Conservation (phyloP, 2,888 invertebrate genomes). For the Graphium colonna region DNA sequence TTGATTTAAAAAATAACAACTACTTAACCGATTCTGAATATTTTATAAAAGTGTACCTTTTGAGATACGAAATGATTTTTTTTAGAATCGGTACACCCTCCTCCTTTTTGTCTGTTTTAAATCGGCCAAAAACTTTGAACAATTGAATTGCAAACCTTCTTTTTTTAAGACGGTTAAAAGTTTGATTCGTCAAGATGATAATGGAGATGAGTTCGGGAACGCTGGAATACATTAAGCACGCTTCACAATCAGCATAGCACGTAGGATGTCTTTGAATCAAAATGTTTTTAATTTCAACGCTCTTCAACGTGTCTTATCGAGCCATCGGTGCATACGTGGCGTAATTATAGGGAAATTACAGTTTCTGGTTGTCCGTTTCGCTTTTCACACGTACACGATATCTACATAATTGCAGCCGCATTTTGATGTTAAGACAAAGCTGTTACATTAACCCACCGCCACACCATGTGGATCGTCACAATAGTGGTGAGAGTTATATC, state of each 20-base stretch:
- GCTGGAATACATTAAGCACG: conserved; percentile 67
- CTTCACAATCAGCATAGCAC: conserved; percentile 60
- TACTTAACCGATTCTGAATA: too few relatives aligned
- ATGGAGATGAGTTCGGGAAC: conserved; percentile 65
- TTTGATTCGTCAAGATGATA: too few relatives aligned
- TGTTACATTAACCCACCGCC: conserved; percentile 54
- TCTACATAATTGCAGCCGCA: conserved; percentile 76
- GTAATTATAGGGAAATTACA: conserved; percentile 73
- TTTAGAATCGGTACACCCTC: too few relatives aligned
- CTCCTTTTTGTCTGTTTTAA: too few relatives aligned
- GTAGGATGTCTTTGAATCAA: conserved; percentile 76
- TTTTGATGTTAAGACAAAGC: conserved; percentile 73
- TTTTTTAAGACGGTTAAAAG: too few relatives aligned
- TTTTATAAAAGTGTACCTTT: too few relatives aligned
- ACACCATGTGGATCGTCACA: conserved; percentile 64
- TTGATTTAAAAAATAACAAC: too few relatives aligned
- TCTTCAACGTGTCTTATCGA: conserved; percentile 74
- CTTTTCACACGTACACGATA: conserved; percentile 76
- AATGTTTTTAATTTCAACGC: conserved; percentile 79
- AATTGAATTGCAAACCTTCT: too few relatives aligned
- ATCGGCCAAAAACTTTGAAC: too few relatives aligned
- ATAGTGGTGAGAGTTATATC: conserved; percentile 72
- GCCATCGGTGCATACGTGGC: conserved; percentile 59
- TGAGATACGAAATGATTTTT: too few relatives aligned
- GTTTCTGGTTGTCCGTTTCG: conserved; percentile 70